Conservation (phyloP, 1,140 invertebrate genomes). For the Aporrectodea caliginosa region DNA sequence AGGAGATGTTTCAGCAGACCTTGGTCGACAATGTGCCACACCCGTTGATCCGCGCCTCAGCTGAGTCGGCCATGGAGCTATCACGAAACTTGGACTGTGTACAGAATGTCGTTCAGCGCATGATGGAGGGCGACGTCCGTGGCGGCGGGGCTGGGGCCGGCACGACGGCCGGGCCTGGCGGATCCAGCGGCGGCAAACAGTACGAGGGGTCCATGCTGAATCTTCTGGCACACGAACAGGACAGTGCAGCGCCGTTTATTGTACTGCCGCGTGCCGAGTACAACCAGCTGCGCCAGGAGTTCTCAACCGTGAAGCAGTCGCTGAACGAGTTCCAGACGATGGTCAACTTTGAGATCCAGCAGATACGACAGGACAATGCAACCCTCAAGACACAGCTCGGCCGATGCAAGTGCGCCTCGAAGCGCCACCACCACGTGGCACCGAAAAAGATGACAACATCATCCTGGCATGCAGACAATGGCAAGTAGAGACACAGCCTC, state of each 20-base stretch:
- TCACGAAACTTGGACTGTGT: not conserved
- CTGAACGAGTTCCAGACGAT: conserved; percentile 16
- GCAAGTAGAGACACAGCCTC: too few species aligned
- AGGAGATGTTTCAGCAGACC: not conserved
- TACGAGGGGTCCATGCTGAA: conserved; percentile 22
- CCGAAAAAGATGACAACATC: not conserved
- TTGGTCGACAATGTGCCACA: not conserved
- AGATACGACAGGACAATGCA: conserved; percentile 14
- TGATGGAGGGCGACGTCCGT: not conserved
- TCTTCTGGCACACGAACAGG: conserved; percentile 12
- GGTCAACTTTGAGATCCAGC: conserved; percentile 13
- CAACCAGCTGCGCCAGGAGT: conserved; percentile 1
- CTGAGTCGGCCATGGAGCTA: not conserved
- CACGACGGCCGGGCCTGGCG: too few species aligned
- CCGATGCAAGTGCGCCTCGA: conserved; percentile 5
- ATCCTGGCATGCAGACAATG: not conserved
- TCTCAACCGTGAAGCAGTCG: conserved; percentile 17
- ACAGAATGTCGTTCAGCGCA: not conserved
- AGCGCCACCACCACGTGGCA: not conserved
- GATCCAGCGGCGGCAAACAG: not conserved
- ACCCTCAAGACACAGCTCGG: conserved; percentile 8
- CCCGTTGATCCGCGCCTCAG: not conserved
- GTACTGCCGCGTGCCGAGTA: conserved; percentile 17
- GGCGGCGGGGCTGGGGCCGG: too few species aligned
- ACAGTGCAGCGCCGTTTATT: conserved; percentile 5